Percentiles rank a stretch among this genome's conserved stretches.
These are phyloP conservation scores for Corythaeola cristata DNA, from an alignment of 2,113 vertebrate species.

Conservation along the genomic window DNA sequence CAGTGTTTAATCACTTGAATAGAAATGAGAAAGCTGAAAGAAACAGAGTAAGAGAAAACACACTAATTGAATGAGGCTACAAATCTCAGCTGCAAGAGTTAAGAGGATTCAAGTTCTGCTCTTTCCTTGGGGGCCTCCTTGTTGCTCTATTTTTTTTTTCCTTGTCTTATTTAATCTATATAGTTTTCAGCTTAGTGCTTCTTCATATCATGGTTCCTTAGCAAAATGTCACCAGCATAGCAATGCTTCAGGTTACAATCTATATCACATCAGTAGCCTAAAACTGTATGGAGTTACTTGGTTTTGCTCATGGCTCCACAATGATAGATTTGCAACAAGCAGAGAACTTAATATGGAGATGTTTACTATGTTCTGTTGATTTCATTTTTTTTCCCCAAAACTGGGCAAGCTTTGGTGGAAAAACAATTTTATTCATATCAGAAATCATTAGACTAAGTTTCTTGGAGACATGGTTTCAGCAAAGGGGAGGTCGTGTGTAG, in stretches of 20 bases:
- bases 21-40: not conserved
- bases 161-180: conserved; percentile 4
- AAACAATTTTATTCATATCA: not conserved
- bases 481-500: not conserved
- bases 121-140: not conserved
- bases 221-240: not conserved
- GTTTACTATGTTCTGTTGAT: not conserved
- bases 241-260: not conserved
- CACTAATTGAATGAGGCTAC: not conserved
- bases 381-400: rapidly evolving
- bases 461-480: not conserved
- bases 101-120: not conserved
- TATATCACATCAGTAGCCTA: not conserved
- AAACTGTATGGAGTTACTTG: not conserved
- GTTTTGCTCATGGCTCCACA: not conserved
- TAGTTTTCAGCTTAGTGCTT: not conserved
- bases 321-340: not conserved
- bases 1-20: not conserved
- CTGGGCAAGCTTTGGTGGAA: not conserved
- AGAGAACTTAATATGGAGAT: not conserved
- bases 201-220: not conserved
- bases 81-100: not conserved
- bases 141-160: not conserved
- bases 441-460: not conserved
- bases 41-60: not conserved